Base-by-base conservation (phyloP, 64 coral and sea anemone genomes). In the Trachythela sp. region DNA sequence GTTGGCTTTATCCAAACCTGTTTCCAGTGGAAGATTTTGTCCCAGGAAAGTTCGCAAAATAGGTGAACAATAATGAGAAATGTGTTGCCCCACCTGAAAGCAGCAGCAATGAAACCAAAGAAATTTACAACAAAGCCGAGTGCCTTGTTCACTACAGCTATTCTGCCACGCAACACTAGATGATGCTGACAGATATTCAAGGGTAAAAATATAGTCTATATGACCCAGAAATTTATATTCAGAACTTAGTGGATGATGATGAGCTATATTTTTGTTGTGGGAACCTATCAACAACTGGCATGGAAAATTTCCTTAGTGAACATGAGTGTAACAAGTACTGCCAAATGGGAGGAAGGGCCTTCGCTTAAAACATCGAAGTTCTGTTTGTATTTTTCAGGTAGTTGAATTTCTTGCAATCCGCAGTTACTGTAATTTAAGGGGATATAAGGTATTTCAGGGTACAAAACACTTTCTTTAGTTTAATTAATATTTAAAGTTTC, bases 101-200 rank as follows among this genome's bases (percentile, higher is more conserved):
- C 20, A 68, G 59, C 30, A 68, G 59, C 18, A 68, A 31, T 68
- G 59, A 68, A 31, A n/a, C 20, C 14, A 68, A 68, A 22, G 59
- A 68, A 68, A 68, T 68, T 31, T 68, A 68, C 30, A 14, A 3
- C 4, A 68, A 68, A 68, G 59, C 59, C 30, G 29, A 49, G n/a
- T 20, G 84, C 58, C 24, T 94, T 33, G 42, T 94, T 48, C 64
- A 87, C 92, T 41, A 83, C 87, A 85, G 27, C 17, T 84, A 84
- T 38, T 22, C 20, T 22, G 18, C 31, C 39, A 37, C 77, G 34
- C 31, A 84, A 34, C 31, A 84, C 2, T 8, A 84, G 39, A 37
- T 84, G 27, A 84, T 84, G 77, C 27, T 84, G 31, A 40, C 39
- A 34, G 77, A 84, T 38, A 84, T 84, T 84, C 77, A 84, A 84